A percentile compares a stretch with the other conserved stretches of the same genome.
phyloP scores from a whole-genome alignment of 1,140 invertebrate species.

The Nilaparvata lugens region DNA sequence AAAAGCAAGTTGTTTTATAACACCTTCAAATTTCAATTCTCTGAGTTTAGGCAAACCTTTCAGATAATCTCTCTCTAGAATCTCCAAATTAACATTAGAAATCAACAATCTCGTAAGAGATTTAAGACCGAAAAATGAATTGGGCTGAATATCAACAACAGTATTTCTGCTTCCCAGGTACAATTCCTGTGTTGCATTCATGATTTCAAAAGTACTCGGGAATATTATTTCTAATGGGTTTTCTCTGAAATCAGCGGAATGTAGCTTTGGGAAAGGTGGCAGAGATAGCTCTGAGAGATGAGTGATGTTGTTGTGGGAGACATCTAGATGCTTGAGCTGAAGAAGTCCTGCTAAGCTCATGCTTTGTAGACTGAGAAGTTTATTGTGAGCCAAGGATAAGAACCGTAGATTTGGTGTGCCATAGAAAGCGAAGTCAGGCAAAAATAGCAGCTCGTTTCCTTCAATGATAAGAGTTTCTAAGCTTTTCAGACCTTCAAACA shows the following conservation, averaged over 20 bases:
- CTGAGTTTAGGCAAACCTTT: conserved; percentile 45
- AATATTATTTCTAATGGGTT: conserved; percentile 58
- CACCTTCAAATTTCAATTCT: conserved; percentile 45
- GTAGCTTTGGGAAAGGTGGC: conserved; percentile 54
- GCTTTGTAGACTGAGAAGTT: conserved; percentile 50
- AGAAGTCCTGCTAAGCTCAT: conserved; percentile 54
- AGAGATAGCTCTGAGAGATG: conserved; percentile 58
- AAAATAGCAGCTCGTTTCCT: conserved; percentile 48
- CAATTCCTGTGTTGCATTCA: conserved; percentile 53
- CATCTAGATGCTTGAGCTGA: conserved; percentile 50
- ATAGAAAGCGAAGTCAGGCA: conserved; percentile 58
- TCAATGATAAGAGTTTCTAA: conserved; percentile 51
- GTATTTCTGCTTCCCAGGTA: conserved; percentile 45
- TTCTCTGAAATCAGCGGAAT: conserved; percentile 46
- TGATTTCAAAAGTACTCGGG: conserved; percentile 42
- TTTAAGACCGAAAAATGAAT: conserved; percentile 51
- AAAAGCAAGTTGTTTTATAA: conserved; percentile 48
- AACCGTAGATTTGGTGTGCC: conserved; percentile 50
- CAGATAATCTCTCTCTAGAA: conserved; percentile 49
- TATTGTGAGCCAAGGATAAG: conserved; percentile 52
- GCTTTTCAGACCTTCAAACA: conserved; percentile 52
- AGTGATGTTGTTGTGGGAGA: conserved; percentile 53
- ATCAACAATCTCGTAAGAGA: conserved; percentile 43
- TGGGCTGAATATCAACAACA: conserved; percentile 44
- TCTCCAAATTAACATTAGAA: conserved; percentile 43